phyloP scores from a whole-genome alignment of 2,888 invertebrate genomes.

The Nomada lathburiana region DNA sequence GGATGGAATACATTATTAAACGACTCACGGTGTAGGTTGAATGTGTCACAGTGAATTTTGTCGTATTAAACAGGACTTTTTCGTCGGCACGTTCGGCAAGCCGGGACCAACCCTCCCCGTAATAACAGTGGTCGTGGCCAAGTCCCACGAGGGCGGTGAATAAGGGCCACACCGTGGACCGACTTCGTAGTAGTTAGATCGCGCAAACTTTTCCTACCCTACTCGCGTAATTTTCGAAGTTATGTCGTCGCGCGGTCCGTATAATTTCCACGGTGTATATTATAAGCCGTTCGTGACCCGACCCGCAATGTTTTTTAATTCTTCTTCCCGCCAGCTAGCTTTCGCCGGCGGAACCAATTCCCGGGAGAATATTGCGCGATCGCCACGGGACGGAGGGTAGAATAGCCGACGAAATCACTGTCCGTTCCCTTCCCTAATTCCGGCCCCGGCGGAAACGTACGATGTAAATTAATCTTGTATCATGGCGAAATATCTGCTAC shows the following conservation, averaged over 20 bases:
- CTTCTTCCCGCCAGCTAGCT: slow-evolving; percentile 43
- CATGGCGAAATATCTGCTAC: slow-evolving; percentile 16
- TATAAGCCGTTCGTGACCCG: slow-evolving; percentile 73
- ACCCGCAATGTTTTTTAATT: slow-evolving; percentile 71
- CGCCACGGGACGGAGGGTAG: slow-evolving; percentile 6
- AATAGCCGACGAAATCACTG: slow-evolving; percentile 32
- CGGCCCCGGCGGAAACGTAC: slow-evolving; percentile 27
- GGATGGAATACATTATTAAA: slow-evolving; percentile 62
- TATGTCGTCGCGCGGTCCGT: slow-evolving; percentile 67
- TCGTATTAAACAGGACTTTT: slow-evolving; percentile 72
- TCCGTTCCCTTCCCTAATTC: slow-evolving; percentile 6
- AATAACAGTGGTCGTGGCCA: slow-evolving; percentile 70
- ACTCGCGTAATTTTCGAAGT: slow-evolving; percentile 74
- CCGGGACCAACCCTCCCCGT: slow-evolving; percentile 63
- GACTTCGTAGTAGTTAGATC: slow-evolving; percentile 76
- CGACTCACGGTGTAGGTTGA: slow-evolving; percentile 48
- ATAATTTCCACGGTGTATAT: slow-evolving; percentile 73
- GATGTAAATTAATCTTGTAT: slow-evolving; percentile 46
- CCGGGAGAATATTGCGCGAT: slow-evolving; percentile 53
- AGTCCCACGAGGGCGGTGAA: slow-evolving; percentile 75
- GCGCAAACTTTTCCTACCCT: slow-evolving; percentile 71
- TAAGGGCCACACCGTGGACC: slow-evolving; percentile 78
- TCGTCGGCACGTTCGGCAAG: slow-evolving; percentile 70
- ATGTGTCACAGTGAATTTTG: slow-evolving; percentile 68
- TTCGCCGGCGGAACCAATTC: slow-evolving; percentile 8